Evolutionary conservation across 2,888 invertebrate species (phyloP).

Genomic region (Cheilosia variabilis): DNA sequence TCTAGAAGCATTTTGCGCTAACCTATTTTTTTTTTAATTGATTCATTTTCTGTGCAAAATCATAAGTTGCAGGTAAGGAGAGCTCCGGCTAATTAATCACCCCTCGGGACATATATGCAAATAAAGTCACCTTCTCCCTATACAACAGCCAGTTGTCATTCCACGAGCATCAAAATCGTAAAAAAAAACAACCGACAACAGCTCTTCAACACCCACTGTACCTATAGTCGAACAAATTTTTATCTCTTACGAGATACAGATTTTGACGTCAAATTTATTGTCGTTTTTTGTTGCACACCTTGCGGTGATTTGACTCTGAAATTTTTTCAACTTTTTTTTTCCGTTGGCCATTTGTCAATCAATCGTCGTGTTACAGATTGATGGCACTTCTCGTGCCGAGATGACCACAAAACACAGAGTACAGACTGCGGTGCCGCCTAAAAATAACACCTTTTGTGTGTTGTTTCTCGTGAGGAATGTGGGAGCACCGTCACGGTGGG

Average conservation of each 20-base stretch:
- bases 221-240: not conserved
- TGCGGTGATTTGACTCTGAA: slow-evolving; percentile 28
- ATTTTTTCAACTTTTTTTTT: slow-evolving; percentile 15
- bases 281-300: slow-evolving; percentile 40
- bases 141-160: not conserved
- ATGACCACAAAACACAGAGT: slow-evolving; percentile 40
- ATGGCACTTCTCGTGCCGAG: slow-evolving; percentile 45
- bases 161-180: not conserved
- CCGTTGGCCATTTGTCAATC: slow-evolving; percentile 69
- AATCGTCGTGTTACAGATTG: slow-evolving; percentile 68
- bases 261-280: slow-evolving; percentile 60
- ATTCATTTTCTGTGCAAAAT: not conserved
- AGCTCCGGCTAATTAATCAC: no score
- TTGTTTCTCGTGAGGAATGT: slow-evolving; percentile 41
- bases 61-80: no score
- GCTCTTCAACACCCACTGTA: slow-evolving; percentile 33
- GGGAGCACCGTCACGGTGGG: slow-evolving; percentile 20
- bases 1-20: no score
- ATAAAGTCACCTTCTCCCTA: not conserved
- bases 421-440: slow-evolving; percentile 18
- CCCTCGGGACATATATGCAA: no score
- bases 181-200: slow-evolving; percentile 1
- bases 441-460: slow-evolving; percentile 30
- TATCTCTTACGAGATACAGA: slow-evolving; percentile 24
- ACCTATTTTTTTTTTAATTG: not conserved